A percentile compares a stretch with the other conserved stretches of the same genome.
These are phyloP conservation scores for Thaumetopoea pityocampa DNA, from an alignment of 1,140 invertebrate genomes.

Conservation along the genomic window DNA sequence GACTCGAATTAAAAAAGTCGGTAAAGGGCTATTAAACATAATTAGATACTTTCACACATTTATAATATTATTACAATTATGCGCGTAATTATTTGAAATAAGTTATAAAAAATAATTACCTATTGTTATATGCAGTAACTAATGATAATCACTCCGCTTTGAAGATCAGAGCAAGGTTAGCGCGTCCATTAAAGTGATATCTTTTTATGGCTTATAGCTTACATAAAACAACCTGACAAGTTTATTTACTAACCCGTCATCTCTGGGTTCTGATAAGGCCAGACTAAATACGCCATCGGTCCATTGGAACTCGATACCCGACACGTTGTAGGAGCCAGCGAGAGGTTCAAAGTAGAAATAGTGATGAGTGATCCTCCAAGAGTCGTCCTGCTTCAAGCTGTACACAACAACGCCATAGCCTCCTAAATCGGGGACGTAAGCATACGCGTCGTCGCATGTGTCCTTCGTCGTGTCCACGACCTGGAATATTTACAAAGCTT, in stretches of 20 bases:
- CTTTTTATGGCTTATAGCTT: background rate
- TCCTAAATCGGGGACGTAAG: constrained; percentile 85
- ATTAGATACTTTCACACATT: no score
- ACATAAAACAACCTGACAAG: background rate
- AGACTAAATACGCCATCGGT: constrained; percentile 85
- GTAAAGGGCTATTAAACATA: no score
- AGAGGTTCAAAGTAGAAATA: constrained; percentile 89
- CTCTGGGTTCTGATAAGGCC: constrained; percentile 78
- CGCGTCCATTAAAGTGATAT: no score
- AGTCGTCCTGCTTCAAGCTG: constrained; percentile 82
- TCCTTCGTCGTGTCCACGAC: constrained; percentile 80
- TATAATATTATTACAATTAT: no score
- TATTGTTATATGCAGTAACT: no score
- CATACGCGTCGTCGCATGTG: constrained; percentile 84
- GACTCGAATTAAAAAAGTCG: no score
- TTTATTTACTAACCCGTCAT: constrained; percentile 65
- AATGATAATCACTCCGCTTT: no score
- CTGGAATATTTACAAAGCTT: constrained; percentile 38
- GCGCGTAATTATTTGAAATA: no score
- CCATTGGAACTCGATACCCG: constrained; percentile 86
- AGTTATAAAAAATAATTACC: no score
- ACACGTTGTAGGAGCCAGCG: constrained; percentile 82
- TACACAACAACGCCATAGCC: constrained; percentile 86
- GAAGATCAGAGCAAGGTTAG: background rate
- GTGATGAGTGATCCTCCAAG: constrained; percentile 86